Base-by-base conservation (phyloP, 2,797 vertebrate genomes). In the Mus minutoides region DNA sequence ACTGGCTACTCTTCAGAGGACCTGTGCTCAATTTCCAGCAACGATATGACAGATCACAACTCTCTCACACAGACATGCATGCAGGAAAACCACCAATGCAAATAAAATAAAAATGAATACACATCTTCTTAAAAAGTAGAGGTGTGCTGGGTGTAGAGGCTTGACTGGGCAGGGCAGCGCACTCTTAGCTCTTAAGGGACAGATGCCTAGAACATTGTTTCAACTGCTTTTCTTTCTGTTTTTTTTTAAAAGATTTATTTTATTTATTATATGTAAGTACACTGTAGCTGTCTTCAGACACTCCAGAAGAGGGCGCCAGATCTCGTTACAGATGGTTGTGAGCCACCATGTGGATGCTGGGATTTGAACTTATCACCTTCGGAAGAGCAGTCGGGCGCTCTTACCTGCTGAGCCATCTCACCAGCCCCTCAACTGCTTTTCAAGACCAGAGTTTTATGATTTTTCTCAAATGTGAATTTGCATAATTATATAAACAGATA, bases 401-500 rank as follows among this genome's bases (percentile, higher is more conserved):
- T n/a, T n/a, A n/a, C n/a, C n/a, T n/a, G n/a, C n/a, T n/a, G n/a
- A n/a, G n/a, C n/a, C n/a, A n/a, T n/a, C n/a, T n/a, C n/a, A n/a
- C n/a, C n/a, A n/a, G n/a, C n/a, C n/a, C n/a, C n/a, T 34, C 75
- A 67, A 22, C 58, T 94, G 64, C 77, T 56, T 77, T 90, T 49
- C 67, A 92, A 31, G 77, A 49, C 13, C 31, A n/a, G n/a, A 83
- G 31, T 91, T 85, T 75, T 85, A 84, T 62, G 26, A 10, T 71
- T 67, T 67, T 87, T 62, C 60, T 85, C 37, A 92, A 43, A 62
- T 46, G n/a, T 88, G n/a, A 92, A 54, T n/a, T 85, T 83, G 40
- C 31, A 78, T 64, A 64, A 69, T 58, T 24, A 37, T 67, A 56
- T 83, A 24, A 95, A 49, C 11, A 64, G 43, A 52, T 3, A 37